Evolutionary conservation across 2,113 vertebrate species (phyloP).

Genomic region (Oreochromis aureus): DNA sequence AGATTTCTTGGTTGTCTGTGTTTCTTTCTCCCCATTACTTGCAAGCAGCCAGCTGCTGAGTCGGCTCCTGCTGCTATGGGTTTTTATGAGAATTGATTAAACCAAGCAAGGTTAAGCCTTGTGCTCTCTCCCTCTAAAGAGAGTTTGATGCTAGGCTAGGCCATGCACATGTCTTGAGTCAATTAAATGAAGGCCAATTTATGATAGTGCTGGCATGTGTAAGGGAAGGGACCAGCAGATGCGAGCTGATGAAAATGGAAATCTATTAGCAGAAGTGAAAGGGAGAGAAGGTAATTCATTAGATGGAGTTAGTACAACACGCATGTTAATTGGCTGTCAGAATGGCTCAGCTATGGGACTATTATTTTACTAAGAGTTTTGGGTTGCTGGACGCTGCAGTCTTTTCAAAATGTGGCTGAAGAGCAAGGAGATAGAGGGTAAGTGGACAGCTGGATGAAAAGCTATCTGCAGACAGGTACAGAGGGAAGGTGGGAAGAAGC

Average conservation of each 20-base stretch:
- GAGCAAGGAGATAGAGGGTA: neutral
- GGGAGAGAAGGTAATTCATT: constrained; percentile 28
- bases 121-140: neutral
- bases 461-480: neutral
- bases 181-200: constrained; percentile 60
- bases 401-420: neutral
- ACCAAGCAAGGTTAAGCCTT: neutral
- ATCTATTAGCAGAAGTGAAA: neutral
- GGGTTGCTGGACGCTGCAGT: neutral
- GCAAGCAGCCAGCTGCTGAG: constrained; percentile 7
- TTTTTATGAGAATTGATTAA: neutral
- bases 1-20: neutral
- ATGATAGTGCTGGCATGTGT: constrained; percentile 32
- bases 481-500: neutral
- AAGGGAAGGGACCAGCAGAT: neutral
- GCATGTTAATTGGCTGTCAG: constrained; percentile 13
- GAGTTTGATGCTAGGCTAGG: neutral
- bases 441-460: neutral
- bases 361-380: neutral
- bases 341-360: constrained; percentile 10
- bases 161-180: constrained; percentile 5
- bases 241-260: constrained; percentile 46
- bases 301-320: neutral
- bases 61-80: neutral
- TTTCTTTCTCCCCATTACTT: constrained; percentile 16